Evolutionary conservation across 2,888 invertebrate genomes (phyloP), one percentile per base, ranked within the genome.

Genomic region (Lampropteryx suffumata): DNA sequence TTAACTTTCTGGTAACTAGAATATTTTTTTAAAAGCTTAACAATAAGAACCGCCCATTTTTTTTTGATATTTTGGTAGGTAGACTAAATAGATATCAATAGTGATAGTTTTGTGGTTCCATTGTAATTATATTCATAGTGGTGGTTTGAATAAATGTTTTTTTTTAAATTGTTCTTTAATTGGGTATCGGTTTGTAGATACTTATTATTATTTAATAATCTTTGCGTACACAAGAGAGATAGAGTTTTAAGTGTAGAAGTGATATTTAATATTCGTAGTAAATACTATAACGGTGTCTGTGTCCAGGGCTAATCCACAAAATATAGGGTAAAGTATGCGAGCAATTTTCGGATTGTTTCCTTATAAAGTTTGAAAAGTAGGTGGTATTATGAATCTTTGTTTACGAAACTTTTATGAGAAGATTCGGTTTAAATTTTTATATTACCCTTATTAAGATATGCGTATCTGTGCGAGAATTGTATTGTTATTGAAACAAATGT

Each of bases 341-440:
- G 52, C 51, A 47, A 48, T 53, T 41, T 53, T 35, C 53, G 44
- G 39, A 53, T 53, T 53, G 40, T 49, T 45, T 44, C 43, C 52
- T 46, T 48, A 43, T 44, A 48, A 53, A 53, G 44, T 53, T 53
- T 40, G 40, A 14, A 44, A 48, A 44, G 37, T 37, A 37, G 26
- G 26, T 30, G 27, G 32, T 46, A 37, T 28, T 36, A 37, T 10
- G 42, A 40, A 24, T 39, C 36, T 39, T 52, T 53, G 52, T 35
- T 43, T 49, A 30, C 30, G n/a, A 44, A 40, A 48, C 32, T 48
- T 40, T 21, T 53, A 43, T 42, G 24, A 37, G 39, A 33, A 40
- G 41, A 50, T 50, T 43, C 33, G 29, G 30, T 45, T 44, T 35
- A 14, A 44, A 34, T 39, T 48, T 48, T 24, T 27, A 35, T 29